Evolutionary conservation across 2,888 invertebrate genomes (phyloP).

Genomic region (Phorcus lineatus): DNA sequence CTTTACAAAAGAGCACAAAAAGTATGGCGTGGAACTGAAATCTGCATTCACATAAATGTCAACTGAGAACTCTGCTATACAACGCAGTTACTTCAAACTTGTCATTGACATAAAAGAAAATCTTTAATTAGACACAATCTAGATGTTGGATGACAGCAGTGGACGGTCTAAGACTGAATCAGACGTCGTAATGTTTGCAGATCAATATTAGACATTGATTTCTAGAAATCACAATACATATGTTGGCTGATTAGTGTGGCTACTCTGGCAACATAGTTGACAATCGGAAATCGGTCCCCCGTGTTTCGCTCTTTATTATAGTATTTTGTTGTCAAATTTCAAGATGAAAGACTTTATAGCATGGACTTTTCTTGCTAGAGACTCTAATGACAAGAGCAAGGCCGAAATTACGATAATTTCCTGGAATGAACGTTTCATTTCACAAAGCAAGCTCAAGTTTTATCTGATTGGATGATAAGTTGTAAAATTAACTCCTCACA

Average conservation of each 20-base stretch:
- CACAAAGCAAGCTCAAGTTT: too few species aligned
- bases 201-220: background rate
- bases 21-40: too few species aligned
- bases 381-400: too few species aligned
- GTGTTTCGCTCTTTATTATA: background rate
- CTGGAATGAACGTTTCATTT: background rate
- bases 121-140: background rate
- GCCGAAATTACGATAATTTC: background rate
- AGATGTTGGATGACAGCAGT: background rate
- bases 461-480: too few species aligned
- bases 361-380: background rate
- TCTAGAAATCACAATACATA: background rate
- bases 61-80: too few species aligned
- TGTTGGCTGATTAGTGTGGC: background rate
- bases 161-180: background rate
- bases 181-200: background rate
- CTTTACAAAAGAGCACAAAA: too few species aligned
- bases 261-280: background rate
- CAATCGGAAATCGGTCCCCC: slow-evolving; percentile 1
- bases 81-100: background rate
- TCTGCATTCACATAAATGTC: too few species aligned
- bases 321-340: background rate
- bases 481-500: too few species aligned
- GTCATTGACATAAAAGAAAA: slow-evolving; percentile 4
- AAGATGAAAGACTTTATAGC: background rate